Evolutionary conservation across 2,888 invertebrate species (phyloP), one percentile per base, ranked within the genome.

Genomic region (Linyphia triangularis): DNA sequence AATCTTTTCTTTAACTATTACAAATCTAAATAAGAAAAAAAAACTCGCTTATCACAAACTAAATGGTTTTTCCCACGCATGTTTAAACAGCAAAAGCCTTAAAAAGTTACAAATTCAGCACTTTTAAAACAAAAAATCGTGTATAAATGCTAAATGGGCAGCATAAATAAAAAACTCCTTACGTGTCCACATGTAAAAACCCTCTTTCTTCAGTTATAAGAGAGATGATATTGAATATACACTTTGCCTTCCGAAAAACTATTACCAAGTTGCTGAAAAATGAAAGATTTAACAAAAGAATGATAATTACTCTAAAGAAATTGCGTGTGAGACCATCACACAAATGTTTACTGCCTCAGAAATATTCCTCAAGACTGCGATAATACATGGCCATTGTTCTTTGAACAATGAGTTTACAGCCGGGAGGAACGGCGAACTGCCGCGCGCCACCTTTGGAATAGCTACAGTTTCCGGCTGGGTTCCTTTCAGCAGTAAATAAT

Each of bases 311-410:
- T 69, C 28, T 22, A 28, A 65, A 59, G 40, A 85, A 69, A 37
- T 3, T 33, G 37, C 24, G 33, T 26, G 28, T 51, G 73, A 83
- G 33, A 37, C 24, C 40, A 82, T 82, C 72, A 22, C 51, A n/a
- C 37, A 26, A 75, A 75, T 84, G 67, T 67, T 84, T 75, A 84
- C 75, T 57, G 67, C 51, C 33, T 61, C 43, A 33, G 51, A 61
- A 69, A 77, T 24, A 79, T 72, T 77, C 40, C 37, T 43, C 28
- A 19, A 61, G 78, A 83, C 77, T 40, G 69, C 30, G 78, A 85
- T 85, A 85, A 85, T 85, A 72, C 63, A 70, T 85, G 69, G 78
- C 33, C 70, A 78, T 78, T 85, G 70, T 78, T 85, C 78, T 79
- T 85, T 67, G 30, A 78, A 85, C 85, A 85, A 85, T 70, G 61